Conservation (phyloP, 2,797 vertebrate genomes). For the Paedocypris micromegethes region DNA sequence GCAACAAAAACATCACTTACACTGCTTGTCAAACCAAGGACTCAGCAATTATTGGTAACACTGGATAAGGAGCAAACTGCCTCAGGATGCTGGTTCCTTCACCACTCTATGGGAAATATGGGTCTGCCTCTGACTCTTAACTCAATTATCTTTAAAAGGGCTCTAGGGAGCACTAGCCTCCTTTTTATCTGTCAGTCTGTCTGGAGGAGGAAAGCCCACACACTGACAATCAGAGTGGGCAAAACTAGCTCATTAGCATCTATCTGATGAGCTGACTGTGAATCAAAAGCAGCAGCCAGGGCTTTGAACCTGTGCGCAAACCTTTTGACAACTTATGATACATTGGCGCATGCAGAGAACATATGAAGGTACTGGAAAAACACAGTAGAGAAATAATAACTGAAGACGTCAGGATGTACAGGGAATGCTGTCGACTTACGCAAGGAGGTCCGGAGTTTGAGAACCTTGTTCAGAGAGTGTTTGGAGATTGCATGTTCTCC, state of each 20-base stretch:
- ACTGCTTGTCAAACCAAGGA: conserved; percentile 27
- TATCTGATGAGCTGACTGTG: conserved; percentile 41
- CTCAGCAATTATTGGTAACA: conserved; percentile 31
- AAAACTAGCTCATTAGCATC: conserved; percentile 45
- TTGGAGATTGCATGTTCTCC: too few relatives aligned
- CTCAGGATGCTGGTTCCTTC: conserved; percentile 22
- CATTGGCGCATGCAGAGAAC: conserved; percentile 40
- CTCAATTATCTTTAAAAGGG: conserved; percentile 43
- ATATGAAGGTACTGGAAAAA: conserved; percentile 4
- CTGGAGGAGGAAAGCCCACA: conserved; percentile 35
- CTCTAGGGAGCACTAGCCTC: conserved; percentile 41
- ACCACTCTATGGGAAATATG: conserved; percentile 23
- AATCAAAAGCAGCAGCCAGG: conserved; percentile 40
- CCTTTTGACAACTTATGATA: conserved; percentile 38
- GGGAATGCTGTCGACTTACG: too few relatives aligned
- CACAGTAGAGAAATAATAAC: not conserved
- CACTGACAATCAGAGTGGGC: conserved; percentile 43
- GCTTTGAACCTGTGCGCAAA: conserved; percentile 46
- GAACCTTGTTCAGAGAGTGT: too few relatives aligned
- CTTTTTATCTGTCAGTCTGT: conserved; percentile 46
- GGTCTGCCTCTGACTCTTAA: conserved; percentile 39
- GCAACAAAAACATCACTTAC: not conserved
- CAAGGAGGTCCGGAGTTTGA: too few relatives aligned
- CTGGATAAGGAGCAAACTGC: conserved; percentile 36
- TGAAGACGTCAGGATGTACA: too few relatives aligned